Evolutionary conservation across 1,140 invertebrate genomes (phyloP).

Genomic region (Achroia grisella): DNA sequence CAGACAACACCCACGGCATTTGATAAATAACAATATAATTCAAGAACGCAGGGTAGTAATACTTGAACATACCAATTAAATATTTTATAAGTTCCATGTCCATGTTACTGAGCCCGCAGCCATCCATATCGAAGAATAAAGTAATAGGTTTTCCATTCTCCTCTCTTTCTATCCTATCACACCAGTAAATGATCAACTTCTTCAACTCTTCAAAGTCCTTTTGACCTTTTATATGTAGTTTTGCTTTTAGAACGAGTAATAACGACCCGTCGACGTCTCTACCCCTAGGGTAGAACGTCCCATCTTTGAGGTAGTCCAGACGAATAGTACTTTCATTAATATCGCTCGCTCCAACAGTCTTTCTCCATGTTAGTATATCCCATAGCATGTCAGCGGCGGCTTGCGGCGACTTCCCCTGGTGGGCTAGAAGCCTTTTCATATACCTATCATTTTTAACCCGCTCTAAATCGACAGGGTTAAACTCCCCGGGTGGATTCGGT

Average conservation of each 20-base stretch:
- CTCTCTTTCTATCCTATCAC: slow-evolving; percentile 88
- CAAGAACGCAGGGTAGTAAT: slow-evolving; percentile 91
- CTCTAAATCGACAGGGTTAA: slow-evolving; percentile 56
- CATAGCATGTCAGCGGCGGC: slow-evolving; percentile 84
- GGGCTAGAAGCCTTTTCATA: slow-evolving; percentile 45
- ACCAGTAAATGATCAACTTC: slow-evolving; percentile 89
- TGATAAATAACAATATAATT: slow-evolving; percentile 95
- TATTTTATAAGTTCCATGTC: slow-evolving; percentile 92
- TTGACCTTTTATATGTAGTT: slow-evolving; percentile 83
- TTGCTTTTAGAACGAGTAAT: slow-evolving; percentile 84
- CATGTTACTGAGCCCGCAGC: slow-evolving; percentile 88
- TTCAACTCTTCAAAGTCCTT: slow-evolving; percentile 85
- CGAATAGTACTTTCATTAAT: slow-evolving; percentile 80
- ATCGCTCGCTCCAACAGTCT: slow-evolving; percentile 85
- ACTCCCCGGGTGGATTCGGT: slow-evolving; percentile 32
- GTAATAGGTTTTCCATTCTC: slow-evolving; percentile 86
- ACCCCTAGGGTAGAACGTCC: slow-evolving; percentile 83
- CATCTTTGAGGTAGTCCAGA: slow-evolving; percentile 83
- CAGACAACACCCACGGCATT: slow-evolving; percentile 96
- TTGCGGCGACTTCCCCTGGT: slow-evolving; percentile 43
- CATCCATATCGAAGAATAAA: slow-evolving; percentile 92
- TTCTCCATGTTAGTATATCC: slow-evolving; percentile 89
- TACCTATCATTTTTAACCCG: slow-evolving; percentile 60
- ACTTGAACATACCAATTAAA: slow-evolving; percentile 89
- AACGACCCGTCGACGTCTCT: slow-evolving; percentile 87